Conservation (phyloP, 2,797 vertebrate species). For the Cuniculus paca region DNA sequence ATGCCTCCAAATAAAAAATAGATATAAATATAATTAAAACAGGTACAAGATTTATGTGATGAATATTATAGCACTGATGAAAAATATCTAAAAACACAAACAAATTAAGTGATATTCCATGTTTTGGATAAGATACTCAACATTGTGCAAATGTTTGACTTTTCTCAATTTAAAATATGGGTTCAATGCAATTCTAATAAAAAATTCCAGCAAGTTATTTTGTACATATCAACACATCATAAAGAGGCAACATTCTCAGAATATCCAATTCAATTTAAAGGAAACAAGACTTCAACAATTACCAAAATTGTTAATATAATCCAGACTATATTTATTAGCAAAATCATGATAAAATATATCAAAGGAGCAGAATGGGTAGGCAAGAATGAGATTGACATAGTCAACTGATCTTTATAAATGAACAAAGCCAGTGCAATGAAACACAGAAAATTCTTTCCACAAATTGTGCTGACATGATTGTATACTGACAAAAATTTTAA, state of each 20-base stretch:
- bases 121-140: not conserved
- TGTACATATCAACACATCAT: not conserved
- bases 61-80: not conserved
- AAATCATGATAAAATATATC: not conserved
- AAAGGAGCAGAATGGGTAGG: not conserved
- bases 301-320: not conserved
- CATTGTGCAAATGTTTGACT: not conserved
- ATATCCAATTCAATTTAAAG: not conserved
- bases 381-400: not conserved
- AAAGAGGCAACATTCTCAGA: not conserved
- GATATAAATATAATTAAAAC: not conserved
- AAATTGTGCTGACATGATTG: not conserved
- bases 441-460: not conserved
- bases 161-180: not conserved
- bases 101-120: not conserved
- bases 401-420: not conserved
- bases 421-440: not conserved
- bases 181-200: not conserved
- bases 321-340: not conserved
- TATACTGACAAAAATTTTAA: not conserved
- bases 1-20: not conserved
- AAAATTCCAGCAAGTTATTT: not conserved
- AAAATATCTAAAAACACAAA: not conserved
- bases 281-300: not conserved
- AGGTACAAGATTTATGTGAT: not conserved